Evolutionary conservation across 2,888 invertebrate genomes (phyloP).

Genomic region (Diarsia rubi): DNA sequence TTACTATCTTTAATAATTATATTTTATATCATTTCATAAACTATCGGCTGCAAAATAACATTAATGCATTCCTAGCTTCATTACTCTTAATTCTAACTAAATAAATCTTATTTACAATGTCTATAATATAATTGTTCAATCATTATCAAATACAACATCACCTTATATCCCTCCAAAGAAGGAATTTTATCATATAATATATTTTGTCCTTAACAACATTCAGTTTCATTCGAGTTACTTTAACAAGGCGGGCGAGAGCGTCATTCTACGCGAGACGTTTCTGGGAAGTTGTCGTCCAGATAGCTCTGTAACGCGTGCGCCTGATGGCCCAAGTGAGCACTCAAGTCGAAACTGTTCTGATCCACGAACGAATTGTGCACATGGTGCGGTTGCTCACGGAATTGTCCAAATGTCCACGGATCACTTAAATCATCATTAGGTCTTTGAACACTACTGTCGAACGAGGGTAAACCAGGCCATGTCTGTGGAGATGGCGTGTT

Average conservation of each 20-base stretch:
- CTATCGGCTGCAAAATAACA: slow-evolving; percentile 88
- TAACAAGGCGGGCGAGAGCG: slow-evolving; percentile 65
- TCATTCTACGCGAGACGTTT: slow-evolving; percentile 87
- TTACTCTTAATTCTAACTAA: slow-evolving; percentile 86
- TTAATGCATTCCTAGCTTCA: slow-evolving; percentile 86
- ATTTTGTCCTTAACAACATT: slow-evolving; percentile 67
- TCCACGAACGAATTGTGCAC: slow-evolving; percentile 85
- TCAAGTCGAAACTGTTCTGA: slow-evolving; percentile 84
- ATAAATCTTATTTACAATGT: slow-evolving; percentile 89
- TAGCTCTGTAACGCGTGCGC: slow-evolving; percentile 79
- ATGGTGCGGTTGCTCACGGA: slow-evolving; percentile 84
- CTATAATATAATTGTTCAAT: slow-evolving; percentile 86
- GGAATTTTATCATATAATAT: slow-evolving; percentile 57
- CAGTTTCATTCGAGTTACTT: slow-evolving; percentile 58
- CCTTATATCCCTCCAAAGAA: slow-evolving; percentile 68
- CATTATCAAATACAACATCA: slow-evolving; percentile 77
- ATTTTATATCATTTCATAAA: slow-evolving; percentile 78
- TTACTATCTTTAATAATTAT: slow-evolving; percentile 77
- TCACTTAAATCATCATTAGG: slow-evolving; percentile 78
- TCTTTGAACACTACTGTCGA: slow-evolving; percentile 77
- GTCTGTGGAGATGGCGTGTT: slow-evolving; percentile 82
- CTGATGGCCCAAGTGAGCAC: slow-evolving; percentile 77
- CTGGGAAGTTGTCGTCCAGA: slow-evolving; percentile 84
- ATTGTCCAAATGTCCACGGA: slow-evolving; percentile 86
- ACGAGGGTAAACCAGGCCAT: slow-evolving; percentile 82